Evolutionary conservation across 2,113 vertebrate species (phyloP), one percentile per base, ranked within the genome.

Genomic region (Haplochromis burtoni): DNA sequence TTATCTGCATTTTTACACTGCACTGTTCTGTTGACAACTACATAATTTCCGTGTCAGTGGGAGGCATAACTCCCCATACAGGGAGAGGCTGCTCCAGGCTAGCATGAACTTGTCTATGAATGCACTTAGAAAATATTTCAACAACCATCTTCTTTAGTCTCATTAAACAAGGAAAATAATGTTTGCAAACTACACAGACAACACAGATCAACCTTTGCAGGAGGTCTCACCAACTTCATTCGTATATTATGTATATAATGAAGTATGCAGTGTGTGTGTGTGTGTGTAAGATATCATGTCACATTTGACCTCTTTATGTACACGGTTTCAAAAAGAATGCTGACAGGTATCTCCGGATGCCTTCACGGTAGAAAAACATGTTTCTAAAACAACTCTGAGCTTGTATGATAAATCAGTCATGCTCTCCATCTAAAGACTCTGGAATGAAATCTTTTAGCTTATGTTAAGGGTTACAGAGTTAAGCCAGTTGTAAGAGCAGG

Each of bases 91-190:
- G 82, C 80, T 73, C 40, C 61, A 85, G 82, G 54, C 93, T 33
- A 87, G 95, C 80, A 68, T 66, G 7, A 86, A 94, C 95, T 86
- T 94, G 95, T 91, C 85, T 63, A 61, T 88, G 90, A 89, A 90
- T 88, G 73, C 76, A 84, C 45, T 21, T 4, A 49, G 40, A 83
- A 85, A 82, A 76, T 63, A 82, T 80, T 79, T 40, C 13, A 57
- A 63, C 51, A 80, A 73, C 49, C 26, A 79, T 54, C 76, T 35
- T 51, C 61, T 83, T 45, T 14, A 68, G 45, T 17, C 57, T 45
- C 57, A 53, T 66, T 73, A 21, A 26, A 71, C 10, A 42, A 24
- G 21, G 4, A 73, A 57, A 82, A 71, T 26, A 57, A 83, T 61
- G 35, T 79, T 13, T 57, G 10, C 5, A 51, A 83, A 47, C 16